These are phyloP conservation scores for Drosophila sordidula DNA, from an alignment of 2,888 invertebrate species.

Conservation along the genomic window DNA sequence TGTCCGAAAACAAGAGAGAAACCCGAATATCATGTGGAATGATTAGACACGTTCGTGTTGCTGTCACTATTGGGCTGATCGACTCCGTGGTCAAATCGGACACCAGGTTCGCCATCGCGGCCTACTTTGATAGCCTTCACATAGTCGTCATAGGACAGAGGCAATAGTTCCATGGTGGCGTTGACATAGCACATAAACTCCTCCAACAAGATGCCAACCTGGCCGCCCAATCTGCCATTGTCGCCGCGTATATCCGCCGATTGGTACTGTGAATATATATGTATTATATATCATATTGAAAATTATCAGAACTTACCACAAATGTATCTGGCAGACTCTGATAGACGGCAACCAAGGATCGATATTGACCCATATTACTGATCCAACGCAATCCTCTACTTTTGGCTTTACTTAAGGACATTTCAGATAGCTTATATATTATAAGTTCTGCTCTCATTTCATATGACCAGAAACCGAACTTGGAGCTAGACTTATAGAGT, in stretches of 20 bases:
- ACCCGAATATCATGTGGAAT: conserved; percentile 1
- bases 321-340: conserved; percentile 15
- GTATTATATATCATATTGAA: neutral
- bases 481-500: too few relatives aligned
- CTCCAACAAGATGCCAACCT: neutral
- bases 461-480: neutral
- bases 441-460: too few relatives aligned
- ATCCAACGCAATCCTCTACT: rapidly evolving
- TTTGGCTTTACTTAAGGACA: neutral
- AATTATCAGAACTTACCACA: conserved; percentile 14
- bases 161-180: neutral
- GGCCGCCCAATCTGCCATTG: neutral
- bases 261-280: conserved; percentile 15
- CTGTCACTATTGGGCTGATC: neutral
- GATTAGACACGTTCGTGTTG: conserved; percentile 9
- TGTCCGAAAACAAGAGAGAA: neutral
- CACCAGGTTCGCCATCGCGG: neutral
- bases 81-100: neutral
- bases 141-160: conserved; percentile 1
- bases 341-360: neutral
- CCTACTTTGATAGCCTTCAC: neutral
- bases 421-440: neutral
- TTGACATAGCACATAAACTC: neutral
- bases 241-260: neutral
- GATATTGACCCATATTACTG: neutral